Evolutionary conservation across 2,113 vertebrate species (phyloP), one percentile per base, ranked within the genome.

Genomic region (Anguilla rostrata): DNA sequence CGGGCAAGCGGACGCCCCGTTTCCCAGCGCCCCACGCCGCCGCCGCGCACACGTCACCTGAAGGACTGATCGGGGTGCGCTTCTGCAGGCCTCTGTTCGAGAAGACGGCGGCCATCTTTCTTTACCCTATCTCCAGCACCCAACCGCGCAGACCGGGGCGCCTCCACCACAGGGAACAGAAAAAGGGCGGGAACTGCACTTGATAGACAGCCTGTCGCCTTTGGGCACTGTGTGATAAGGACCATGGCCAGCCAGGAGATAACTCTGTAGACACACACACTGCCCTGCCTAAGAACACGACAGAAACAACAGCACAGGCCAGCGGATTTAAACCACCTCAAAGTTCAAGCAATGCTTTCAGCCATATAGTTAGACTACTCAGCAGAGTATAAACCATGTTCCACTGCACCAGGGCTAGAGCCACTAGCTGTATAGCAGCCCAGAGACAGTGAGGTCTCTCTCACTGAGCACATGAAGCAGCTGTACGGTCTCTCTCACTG

Each of bases 171-270:
- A 53, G 49, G 7, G 49, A 53, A 53, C 8, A 46, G 49, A 11
- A 11, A 53, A 79, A 2, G 84, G 84, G 75, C 26, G 29, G 84
- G 84, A 57, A 26, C 16, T 11, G 46, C 11, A 57, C 14, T 49
- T 46, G 29, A 56, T 53, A 22, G 84, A n/a, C 78, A 81, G 78
- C 78, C 84, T 85, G 78, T 85, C 84, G 9, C 39, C 40, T 26
- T 26, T n/a, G 18, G 60, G 18, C 22, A 26, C 18, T 66, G 26
- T 2, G 60, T 26, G 7, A 26, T 26, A 3, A 66, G 26, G 60
- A 2, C 60, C 22, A 9, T 26, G 60, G 83, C 11, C 12, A 78
- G 12, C 29, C 20, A 29, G 75, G 75, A 78, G 14, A 39, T 5
- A 78, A 39, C 75, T 82, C 22, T 11, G 14, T 6, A 46, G 7